These are phyloP conservation scores for Corythucha ciliata DNA, from an alignment of 2,888 invertebrate species.

Conservation along the genomic window DNA sequence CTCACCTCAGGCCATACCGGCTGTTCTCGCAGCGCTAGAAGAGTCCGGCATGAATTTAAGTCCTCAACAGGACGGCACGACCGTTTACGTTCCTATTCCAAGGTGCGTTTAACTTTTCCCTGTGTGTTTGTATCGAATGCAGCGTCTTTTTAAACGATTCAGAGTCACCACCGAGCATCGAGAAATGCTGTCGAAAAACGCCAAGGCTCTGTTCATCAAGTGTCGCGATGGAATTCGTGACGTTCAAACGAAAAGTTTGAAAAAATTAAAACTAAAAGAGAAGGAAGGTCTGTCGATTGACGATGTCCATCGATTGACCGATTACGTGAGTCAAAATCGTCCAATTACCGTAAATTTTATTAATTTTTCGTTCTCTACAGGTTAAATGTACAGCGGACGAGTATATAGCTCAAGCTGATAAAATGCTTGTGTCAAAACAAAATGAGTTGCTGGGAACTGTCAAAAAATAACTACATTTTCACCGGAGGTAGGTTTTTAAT, in stretches of 20 bases:
- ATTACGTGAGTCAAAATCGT: slow-evolving; percentile 41
- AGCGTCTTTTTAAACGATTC: too few relatives aligned
- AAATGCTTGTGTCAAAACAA: slow-evolving; percentile 58
- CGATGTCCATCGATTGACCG: slow-evolving; percentile 53
- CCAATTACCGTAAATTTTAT: too few relatives aligned
- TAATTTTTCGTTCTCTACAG: slow-evolving; percentile 43
- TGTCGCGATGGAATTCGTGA: slow-evolving; percentile 67
- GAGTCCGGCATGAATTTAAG: slow-evolving; percentile 83
- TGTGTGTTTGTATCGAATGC: too few relatives aligned
- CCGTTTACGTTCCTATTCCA: slow-evolving; percentile 76
- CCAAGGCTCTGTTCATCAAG: slow-evolving; percentile 69
- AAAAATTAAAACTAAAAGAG: slow-evolving; percentile 59
- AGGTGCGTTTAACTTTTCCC: slow-evolving; percentile 49
- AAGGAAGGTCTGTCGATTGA: slow-evolving; percentile 63
- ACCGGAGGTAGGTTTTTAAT: too few relatives aligned
- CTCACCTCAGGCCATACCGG: slow-evolving; percentile 78
- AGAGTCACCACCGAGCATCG: slow-evolving; percentile 86
- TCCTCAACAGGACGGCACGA: slow-evolving; percentile 91
- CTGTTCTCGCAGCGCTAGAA: slow-evolving; percentile 62
- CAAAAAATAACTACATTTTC: too few relatives aligned
- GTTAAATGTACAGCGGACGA: slow-evolving; percentile 58
- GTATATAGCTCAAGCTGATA: slow-evolving; percentile 55
- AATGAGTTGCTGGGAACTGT: slow-evolving; percentile 52
- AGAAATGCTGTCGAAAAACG: slow-evolving; percentile 78
- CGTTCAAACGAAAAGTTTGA: slow-evolving; percentile 61